phyloP scores from a whole-genome alignment of 1,140 invertebrate genomes.

The Brachionus angularis region DNA sequence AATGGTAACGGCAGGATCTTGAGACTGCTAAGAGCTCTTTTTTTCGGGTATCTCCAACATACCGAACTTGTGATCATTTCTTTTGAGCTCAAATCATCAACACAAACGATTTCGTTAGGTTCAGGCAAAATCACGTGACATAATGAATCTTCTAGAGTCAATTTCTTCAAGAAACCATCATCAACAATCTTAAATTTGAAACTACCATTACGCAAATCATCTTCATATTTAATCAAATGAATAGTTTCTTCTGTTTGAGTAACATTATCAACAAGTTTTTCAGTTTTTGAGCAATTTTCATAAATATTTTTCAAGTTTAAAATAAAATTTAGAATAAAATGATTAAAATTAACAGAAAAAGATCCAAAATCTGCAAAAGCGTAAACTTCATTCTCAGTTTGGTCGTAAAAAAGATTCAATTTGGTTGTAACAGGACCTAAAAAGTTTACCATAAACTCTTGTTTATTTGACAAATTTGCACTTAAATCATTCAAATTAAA shows the following conservation, averaged over 20 bases:
- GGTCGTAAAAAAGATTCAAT: neutral
- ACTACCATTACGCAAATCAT: constrained; percentile 31
- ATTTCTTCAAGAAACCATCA: constrained; percentile 16
- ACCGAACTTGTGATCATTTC: neutral
- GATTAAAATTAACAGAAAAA: neutral
- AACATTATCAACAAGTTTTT: neutral
- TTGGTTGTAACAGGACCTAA: neutral
- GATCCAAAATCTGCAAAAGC: constrained; percentile 1
- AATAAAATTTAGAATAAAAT: neutral
- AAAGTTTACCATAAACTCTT: neutral
- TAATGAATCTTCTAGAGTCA: neutral
- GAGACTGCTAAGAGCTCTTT: constrained; percentile 12
- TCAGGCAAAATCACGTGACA: neutral
- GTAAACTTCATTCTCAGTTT: neutral
- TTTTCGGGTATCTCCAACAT: constrained; percentile 23
- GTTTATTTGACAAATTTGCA: neutral
- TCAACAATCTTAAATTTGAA: constrained; percentile 16
- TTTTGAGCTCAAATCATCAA: constrained; percentile 4
- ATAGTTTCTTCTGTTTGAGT: too few species aligned
- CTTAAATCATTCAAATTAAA: constrained; percentile 34
- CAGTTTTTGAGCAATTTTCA: neutral
- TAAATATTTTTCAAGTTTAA: too few species aligned
- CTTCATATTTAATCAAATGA: too few species aligned
- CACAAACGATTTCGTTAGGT: constrained; percentile 1
- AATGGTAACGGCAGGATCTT: constrained; percentile 28